Base-by-base conservation (phyloP, 2,888 invertebrate species). In the Amiota minor region DNA sequence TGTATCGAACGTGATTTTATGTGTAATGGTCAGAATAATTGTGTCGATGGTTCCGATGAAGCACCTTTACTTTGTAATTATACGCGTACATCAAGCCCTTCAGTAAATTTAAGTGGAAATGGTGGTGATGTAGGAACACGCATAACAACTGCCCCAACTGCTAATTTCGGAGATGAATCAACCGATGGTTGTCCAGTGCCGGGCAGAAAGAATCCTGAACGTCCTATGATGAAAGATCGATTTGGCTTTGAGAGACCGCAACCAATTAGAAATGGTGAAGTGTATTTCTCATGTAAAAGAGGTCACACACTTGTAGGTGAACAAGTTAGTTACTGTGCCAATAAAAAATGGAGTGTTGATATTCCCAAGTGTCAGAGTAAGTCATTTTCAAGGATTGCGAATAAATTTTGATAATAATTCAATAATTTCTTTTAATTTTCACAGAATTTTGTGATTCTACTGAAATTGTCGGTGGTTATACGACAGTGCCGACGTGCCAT, bases 301-400 rank as follows among this genome's bases (percentile, higher is more conserved):
- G 78, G 81, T n/a, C 74, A 72, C 45, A 45, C 74, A 0, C 74
- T 81, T 10, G 83, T 76, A 53, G 83, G 83, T 1, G 61, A 74
- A 0, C 65, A 77, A 18, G 68, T 23, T 50, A 79, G 79, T 23
- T 71, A 59, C 16, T 83, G 83, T 16, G 76, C 79, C 59, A 82
- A 79, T 16, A 46, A 70, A 8, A 61, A 77, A 50, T 83, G 83
- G 83, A 78, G 83, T 46, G 35, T 69, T 70, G 9, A 47, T 72
- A n/a, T 75, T 61, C 83, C 83, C 9, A 86, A 72, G 20, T 83
- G 83, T 71, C 80, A 79, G 72, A 83, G 83, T 82, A 71, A 82
- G 82, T 83, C 20, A 71, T 12, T 10, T 9, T 59, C 23, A 11
- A 18, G 11, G 18, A 35, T 6, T 35, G 68, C 16, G 20, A 61